Percentiles rank a stretch among this genome's conserved stretches.
These are phyloP conservation scores for Ophioninae sp. DNA, from an alignment of 2,888 invertebrate genomes.

Conservation along the genomic window DNA sequence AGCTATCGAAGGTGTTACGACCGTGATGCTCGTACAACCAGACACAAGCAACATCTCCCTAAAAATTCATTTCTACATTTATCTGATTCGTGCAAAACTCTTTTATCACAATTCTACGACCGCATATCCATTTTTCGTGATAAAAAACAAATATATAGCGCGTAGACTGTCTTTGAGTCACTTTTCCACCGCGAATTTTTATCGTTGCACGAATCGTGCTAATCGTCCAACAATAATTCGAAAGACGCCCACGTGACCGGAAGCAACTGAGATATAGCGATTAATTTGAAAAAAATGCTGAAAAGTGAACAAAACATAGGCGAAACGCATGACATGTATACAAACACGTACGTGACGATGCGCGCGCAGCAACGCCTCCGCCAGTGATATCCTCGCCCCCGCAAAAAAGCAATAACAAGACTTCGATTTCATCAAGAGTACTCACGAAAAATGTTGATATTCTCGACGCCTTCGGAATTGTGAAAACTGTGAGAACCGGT, in stretches of 20 bases:
- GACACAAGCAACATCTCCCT: background rate
- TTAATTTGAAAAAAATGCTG: background rate
- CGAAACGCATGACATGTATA: background rate
- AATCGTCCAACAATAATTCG: background rate
- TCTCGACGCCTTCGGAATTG: background rate
- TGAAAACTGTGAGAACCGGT: background rate
- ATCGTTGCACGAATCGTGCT: background rate
- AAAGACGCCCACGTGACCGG: background rate
- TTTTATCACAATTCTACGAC: background rate
- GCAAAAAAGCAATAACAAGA: constrained; percentile 1
- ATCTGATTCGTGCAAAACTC: background rate
- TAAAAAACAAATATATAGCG: background rate
- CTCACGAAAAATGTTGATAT: constrained; percentile 14
- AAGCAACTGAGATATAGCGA: background rate
- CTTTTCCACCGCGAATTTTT: background rate
- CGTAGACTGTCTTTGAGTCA: background rate
- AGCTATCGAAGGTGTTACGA: constrained; percentile 79
- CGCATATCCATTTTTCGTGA: background rate
- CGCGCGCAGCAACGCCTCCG: constrained; percentile 27
- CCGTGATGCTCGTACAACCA: background rate
- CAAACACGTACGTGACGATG: background rate
- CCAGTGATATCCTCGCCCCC: constrained; percentile 6
- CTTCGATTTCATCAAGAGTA: background rate
- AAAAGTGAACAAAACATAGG: background rate
- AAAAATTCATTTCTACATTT: background rate